These are phyloP conservation scores for Sebastes ruberrimus DNA, from an alignment of 2,797 vertebrate species.

Conservation along the genomic window DNA sequence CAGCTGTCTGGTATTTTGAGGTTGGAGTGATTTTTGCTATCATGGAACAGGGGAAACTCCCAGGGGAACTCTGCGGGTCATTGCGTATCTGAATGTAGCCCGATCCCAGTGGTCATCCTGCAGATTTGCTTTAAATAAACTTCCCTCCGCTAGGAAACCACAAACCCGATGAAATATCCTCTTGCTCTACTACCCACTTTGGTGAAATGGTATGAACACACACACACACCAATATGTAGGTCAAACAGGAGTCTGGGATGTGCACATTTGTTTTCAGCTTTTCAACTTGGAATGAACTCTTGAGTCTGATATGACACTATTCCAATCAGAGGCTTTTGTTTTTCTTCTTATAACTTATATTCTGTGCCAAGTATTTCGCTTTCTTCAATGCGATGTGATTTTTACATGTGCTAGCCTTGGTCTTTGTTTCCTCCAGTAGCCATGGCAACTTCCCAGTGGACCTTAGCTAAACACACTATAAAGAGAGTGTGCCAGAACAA, in stretches of 20 bases:
- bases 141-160: constrained; percentile 44
- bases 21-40: constrained; percentile 72
- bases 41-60: constrained; percentile 74
- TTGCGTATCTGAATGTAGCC: constrained; percentile 41
- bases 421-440: constrained; percentile 29
- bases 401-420: constrained; percentile 3
- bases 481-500: constrained; percentile 21
- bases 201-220: constrained; percentile 3
- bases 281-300: constrained; percentile 23
- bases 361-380: constrained; percentile 5
- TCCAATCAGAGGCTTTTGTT: constrained; percentile 6
- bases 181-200: constrained; percentile 19
- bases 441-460: constrained; percentile 8
- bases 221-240: constrained; percentile 25
- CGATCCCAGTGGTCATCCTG: constrained; percentile 51
- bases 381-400: neutral
- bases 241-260: constrained; percentile 40
- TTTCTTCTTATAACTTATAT: neutral
- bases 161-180: constrained; percentile 33
- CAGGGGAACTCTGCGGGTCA: constrained; percentile 52
- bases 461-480: constrained; percentile 34
- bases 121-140: constrained; percentile 63
- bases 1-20: constrained; percentile 81
- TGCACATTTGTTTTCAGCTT: constrained; percentile 43
- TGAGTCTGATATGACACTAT: constrained; percentile 12